Percentiles rank a stretch among this genome's conserved stretches.
phyloP scores from a whole-genome alignment of 2,113 vertebrate species.

The Trematomus loennbergii region DNA sequence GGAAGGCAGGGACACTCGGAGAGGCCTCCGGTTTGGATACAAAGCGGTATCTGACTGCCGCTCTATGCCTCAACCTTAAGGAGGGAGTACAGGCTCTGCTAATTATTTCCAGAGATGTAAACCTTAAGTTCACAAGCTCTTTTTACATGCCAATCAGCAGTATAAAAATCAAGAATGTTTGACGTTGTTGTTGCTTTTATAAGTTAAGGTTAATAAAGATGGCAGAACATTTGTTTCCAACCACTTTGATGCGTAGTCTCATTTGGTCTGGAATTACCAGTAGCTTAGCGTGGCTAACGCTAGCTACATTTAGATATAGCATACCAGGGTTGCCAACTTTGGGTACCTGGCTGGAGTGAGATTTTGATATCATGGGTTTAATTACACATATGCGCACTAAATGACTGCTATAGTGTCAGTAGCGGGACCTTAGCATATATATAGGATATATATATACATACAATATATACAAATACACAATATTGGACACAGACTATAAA shows the following conservation, averaged over 20 bases:
- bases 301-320: neutral
- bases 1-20: slow-evolving; percentile 58
- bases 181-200: neutral
- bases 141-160: neutral
- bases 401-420: too few relatives aligned
- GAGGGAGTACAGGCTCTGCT: neutral
- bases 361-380: too few relatives aligned
- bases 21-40: slow-evolving; percentile 48
- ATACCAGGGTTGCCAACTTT: too few relatives aligned
- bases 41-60: slow-evolving; percentile 18
- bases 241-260: neutral
- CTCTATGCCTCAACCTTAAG: neutral
- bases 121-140: neutral
- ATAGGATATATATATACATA: too few relatives aligned
- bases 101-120: neutral
- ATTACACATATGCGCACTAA: too few relatives aligned
- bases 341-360: too few relatives aligned
- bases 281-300: neutral
- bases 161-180: neutral
- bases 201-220: too few relatives aligned
- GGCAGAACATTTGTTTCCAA: neutral
- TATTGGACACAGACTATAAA: too few relatives aligned
- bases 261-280: neutral
- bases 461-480: too few relatives aligned
- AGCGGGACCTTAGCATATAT: too few relatives aligned